Conservation (phyloP, 1,140 invertebrate genomes). For the Nixonia krombeini region DNA sequence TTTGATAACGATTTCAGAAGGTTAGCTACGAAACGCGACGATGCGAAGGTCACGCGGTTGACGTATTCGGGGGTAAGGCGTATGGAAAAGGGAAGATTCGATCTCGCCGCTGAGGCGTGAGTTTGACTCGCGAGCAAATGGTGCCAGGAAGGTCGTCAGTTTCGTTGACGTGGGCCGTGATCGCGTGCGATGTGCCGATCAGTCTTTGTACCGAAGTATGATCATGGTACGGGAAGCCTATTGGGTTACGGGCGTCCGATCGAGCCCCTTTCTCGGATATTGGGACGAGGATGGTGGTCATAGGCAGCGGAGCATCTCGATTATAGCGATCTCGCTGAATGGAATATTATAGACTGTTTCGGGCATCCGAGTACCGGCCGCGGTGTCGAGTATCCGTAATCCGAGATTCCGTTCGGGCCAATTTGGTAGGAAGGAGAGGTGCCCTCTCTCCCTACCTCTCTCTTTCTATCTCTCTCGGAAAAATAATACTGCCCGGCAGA, state of each 20-base stretch:
- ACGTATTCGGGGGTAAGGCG: too few relatives aligned
- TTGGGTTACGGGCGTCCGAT: conserved; percentile 58
- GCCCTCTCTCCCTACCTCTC: too few relatives aligned
- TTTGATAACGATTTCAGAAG: too few relatives aligned
- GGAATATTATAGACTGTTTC: conserved; percentile 56
- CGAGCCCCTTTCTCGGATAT: conserved; percentile 42
- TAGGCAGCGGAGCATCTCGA: conserved; percentile 30
- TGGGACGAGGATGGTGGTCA: conserved; percentile 31
- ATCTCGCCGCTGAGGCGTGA: conserved; percentile 25
- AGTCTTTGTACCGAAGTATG: conserved; percentile 66
- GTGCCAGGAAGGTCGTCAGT: conserved; percentile 64
- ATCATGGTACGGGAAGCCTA: conserved; percentile 67
- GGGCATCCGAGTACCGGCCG: conserved; percentile 43
- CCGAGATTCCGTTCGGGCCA: conserved; percentile 61
- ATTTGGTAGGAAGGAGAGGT: conserved; percentile 53
- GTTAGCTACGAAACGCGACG: too few relatives aligned
- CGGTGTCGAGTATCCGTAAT: conserved; percentile 59
- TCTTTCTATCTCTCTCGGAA: conserved; percentile 51
- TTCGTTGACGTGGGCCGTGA: conserved; percentile 65
- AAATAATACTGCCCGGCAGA: conserved; percentile 56
- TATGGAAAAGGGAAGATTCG: too few relatives aligned
- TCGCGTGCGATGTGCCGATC: conserved; percentile 71
- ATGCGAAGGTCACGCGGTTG: too few relatives aligned
- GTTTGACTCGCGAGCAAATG: conserved; percentile 58
- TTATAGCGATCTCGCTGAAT: conserved; percentile 58